Base-by-base conservation (phyloP, 2,797 vertebrate species). In the Acanthiza pusilla region DNA sequence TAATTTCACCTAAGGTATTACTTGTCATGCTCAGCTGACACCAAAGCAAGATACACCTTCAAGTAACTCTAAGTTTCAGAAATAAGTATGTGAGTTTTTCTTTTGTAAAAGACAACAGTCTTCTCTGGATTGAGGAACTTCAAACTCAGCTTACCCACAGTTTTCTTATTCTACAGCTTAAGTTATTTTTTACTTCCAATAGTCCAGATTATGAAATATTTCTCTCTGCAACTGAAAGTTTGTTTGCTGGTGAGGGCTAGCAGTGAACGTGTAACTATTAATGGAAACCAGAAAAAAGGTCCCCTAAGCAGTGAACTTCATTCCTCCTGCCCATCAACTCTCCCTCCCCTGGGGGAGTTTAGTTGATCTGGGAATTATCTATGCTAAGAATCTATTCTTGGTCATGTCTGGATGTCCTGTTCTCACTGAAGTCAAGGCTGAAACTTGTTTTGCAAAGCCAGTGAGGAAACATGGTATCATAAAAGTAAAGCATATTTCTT, bases 371-470 rank as follows among this genome's bases (percentile, higher is more conserved):
- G 81, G 57, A 94, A 85, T 91, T 94, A 93, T 85, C 81, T 54
- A 12, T 54, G 43, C 25, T 10, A 76, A 65, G 66, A 88, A 91
- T 91, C 91, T 80, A 58, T 92, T 93, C 57, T 83, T 88, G 22
- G 27, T 67, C 26, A 23, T 7, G 23, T 45, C 87, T 92, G 87
- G 57, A 95, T 88, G 89, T 93, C 51, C 84, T 81, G 87, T 89
- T 97, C 92, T 83, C 72, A 45, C 45, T 72, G 65, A 93, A 87
- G 78, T 91, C 88, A 94, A 89, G 86, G 80, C 61, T 79, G 77
- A 84, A 91, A 65, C 32, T 81, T 72, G 60, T 85, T 94, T 91
- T 81, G 73, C 55, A 81, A 66, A 90, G 47, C 50, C 32, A 68
- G 50, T 0, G 2, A 82, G 30, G 32, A 93, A 81, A 71, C 11